Conservation (phyloP, 2,797 vertebrate genomes). For the Tragelaphus eurycerus region DNA sequence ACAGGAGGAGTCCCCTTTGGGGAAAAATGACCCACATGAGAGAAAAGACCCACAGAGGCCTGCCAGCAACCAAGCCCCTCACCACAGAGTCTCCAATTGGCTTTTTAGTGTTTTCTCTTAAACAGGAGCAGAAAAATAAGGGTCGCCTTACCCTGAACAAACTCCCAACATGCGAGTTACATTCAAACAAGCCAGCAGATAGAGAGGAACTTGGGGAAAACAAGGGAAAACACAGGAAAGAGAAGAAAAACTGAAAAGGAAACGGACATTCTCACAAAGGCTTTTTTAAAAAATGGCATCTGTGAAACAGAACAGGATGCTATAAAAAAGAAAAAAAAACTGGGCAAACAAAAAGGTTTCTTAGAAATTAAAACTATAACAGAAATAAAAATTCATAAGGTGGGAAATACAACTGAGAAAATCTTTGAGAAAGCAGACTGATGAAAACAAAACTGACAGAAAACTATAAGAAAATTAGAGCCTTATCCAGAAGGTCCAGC, state of each 20-base stretch:
- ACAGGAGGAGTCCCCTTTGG: background rate
- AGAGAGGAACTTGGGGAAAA: background rate
- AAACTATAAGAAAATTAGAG: background rate
- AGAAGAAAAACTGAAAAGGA: background rate
- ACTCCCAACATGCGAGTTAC: background rate
- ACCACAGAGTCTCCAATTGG: background rate
- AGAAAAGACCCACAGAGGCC: background rate
- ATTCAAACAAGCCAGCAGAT: background rate
- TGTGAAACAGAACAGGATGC: background rate
- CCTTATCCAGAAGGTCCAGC: background rate
- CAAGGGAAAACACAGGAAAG: background rate
- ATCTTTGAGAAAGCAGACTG: background rate
- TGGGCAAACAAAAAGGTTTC: background rate
- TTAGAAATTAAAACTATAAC: background rate
- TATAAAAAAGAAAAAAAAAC: background rate
- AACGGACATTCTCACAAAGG: background rate
- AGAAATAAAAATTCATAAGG: background rate
- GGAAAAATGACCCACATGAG: background rate
- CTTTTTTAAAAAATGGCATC: background rate
- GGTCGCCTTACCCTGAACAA: background rate
- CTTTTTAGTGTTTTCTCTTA: background rate
- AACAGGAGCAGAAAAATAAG: background rate
- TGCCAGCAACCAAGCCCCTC: background rate
- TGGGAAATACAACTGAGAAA: slow-evolving; percentile 20
- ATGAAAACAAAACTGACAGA: background rate